A percentile compares a stretch with the other conserved stretches of the same genome.
Conservation (phyloP, 2,113 vertebrate species). For the Gadus chalcogrammus region DNA sequence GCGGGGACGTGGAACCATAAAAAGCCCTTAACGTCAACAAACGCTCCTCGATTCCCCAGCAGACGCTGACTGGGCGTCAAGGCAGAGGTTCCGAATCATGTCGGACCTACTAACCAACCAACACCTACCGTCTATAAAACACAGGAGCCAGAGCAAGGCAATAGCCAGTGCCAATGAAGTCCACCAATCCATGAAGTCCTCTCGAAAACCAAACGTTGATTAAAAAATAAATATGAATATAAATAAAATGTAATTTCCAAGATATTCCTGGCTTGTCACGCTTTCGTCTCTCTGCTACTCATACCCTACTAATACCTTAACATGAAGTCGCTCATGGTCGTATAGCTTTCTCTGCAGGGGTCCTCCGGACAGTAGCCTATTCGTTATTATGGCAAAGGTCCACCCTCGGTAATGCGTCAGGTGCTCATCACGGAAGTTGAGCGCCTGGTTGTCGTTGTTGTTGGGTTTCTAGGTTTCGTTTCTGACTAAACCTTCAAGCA, state of each 20-base stretch:
- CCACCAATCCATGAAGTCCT: conserved; percentile 65
- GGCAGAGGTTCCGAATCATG: too few relatives aligned
- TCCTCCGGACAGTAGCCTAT: conserved; percentile 3
- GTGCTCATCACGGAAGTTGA: conserved; percentile 17
- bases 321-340: not conserved
- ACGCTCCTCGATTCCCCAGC: too few relatives aligned
- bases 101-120: too few relatives aligned
- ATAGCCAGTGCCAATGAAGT: conserved; percentile 56
- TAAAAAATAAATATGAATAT: conserved; percentile 5
- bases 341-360: conserved; percentile 41
- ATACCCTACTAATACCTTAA: not conserved
- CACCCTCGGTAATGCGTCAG: conserved; percentile 18
- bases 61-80: too few relatives aligned
- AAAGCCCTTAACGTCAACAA: too few relatives aligned
- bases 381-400: too few relatives aligned
- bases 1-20: too few relatives aligned
- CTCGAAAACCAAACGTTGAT: conserved; percentile 28
- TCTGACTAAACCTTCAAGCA: too few relatives aligned
- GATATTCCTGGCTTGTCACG: not conserved
- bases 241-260: conserved; percentile 8
- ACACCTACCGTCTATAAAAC: conserved; percentile 54
- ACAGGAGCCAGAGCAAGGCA: conserved; percentile 62
- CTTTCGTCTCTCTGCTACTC: not conserved
- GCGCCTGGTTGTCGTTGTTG: too few relatives aligned
- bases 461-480: too few relatives aligned